phyloP scores from a whole-genome alignment of 2,888 invertebrate genomes.

The Catocala sponsa region DNA sequence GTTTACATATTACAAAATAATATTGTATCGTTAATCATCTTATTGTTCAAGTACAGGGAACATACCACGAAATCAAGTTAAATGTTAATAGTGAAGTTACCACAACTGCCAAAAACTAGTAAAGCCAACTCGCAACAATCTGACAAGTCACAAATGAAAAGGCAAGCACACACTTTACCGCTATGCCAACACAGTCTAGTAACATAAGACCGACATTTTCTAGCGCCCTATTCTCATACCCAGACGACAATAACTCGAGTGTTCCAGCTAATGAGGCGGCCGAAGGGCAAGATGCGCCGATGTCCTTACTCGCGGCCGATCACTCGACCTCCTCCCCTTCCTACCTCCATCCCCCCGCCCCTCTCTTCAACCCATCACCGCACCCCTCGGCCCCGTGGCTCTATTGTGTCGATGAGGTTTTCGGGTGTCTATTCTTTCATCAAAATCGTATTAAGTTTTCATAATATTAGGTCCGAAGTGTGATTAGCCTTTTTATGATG shows the following conservation, averaged over 20 bases:
- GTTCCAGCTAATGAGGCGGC: constrained; percentile 67
- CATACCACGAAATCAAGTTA: too few relatives aligned
- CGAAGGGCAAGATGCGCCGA: constrained; percentile 71
- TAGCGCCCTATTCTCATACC: constrained; percentile 48
- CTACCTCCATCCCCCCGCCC: constrained; percentile 21
- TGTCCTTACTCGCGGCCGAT: constrained; percentile 73
- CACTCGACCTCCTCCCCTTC: constrained; percentile 64
- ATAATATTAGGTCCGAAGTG: constrained; percentile 27
- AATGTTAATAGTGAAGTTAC: too few relatives aligned
- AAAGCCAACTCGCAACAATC: background rate
- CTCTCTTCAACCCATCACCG: constrained; percentile 23
- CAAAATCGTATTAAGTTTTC: constrained; percentile 49
- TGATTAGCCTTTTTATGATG: constrained; percentile 19
- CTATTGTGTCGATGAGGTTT: constrained; percentile 54
- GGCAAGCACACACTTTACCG: constrained; percentile 26
- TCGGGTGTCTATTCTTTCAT: constrained; percentile 53
- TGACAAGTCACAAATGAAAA: constrained; percentile 11
- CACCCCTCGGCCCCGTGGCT: constrained; percentile 42
- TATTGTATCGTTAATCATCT: too few relatives aligned
- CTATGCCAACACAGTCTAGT: constrained; percentile 33
- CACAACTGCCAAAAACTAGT: too few relatives aligned
- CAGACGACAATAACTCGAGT: constrained; percentile 63
- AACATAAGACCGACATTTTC: constrained; percentile 36
- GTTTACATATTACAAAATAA: too few relatives aligned
- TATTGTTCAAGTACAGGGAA: too few relatives aligned